These are phyloP conservation scores for Teleiodes luculella DNA, from an alignment of 2,888 invertebrate species.

Conservation along the genomic window DNA sequence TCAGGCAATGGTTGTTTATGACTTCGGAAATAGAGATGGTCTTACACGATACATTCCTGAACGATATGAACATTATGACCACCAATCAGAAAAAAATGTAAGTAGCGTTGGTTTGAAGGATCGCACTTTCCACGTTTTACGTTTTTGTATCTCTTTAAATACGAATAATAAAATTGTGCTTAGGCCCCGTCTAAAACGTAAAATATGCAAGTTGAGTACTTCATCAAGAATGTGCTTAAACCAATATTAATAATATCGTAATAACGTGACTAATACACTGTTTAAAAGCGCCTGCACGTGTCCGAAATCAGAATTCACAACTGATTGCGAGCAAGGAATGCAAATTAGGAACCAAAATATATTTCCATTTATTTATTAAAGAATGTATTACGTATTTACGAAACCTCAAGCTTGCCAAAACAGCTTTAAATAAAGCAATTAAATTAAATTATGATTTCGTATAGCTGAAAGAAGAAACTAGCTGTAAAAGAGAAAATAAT, in stretches of 20 bases:
- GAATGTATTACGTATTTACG: conserved; percentile 21
- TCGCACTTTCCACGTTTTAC: too few relatives aligned
- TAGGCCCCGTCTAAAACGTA: too few relatives aligned
- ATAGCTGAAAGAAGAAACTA: conserved; percentile 2
- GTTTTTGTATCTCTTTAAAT: too few relatives aligned
- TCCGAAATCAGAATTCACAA: conserved; percentile 4
- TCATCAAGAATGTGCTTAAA: conserved; percentile 1
- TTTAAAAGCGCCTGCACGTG: neutral
- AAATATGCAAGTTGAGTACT: neutral
- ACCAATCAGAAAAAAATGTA: neutral
- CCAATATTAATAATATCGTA: neutral
- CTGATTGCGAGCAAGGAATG: conserved; percentile 12
- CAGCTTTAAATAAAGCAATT: neutral
- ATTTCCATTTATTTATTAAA: conserved; percentile 21
- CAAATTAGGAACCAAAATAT: conserved; percentile 19
- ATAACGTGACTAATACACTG: conserved; percentile 4
- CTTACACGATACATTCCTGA: too few relatives aligned
- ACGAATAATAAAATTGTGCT: too few relatives aligned
- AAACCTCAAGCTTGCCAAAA: conserved; percentile 25
- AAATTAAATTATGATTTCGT: too few relatives aligned
- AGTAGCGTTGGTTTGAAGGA: too few relatives aligned
- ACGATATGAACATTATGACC: neutral
- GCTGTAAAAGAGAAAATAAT: conserved; percentile 16
- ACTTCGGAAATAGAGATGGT: neutral
- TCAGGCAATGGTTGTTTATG: neutral